Base-by-base conservation (phyloP, 2,888 invertebrate genomes). In the Acrocera orbiculus region DNA sequence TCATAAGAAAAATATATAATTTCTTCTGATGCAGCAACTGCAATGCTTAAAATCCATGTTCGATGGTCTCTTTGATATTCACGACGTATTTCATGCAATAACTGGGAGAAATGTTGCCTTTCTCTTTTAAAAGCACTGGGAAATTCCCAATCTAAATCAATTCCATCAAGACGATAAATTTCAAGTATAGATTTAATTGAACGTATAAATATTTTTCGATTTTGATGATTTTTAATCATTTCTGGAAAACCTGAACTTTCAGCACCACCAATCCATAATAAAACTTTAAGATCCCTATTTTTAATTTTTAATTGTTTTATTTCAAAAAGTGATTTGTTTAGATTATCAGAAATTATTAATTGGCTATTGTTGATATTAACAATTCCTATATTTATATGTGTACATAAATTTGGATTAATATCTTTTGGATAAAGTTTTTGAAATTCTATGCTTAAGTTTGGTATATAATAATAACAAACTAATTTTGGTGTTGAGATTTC, bases 81-180 rank as follows among this genome's bases (percentile, higher is more conserved):
- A 40, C 64, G 62, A 13, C 76, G 66, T 25, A 85, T 70, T 56
- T 86, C 83, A 37, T 73, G 61, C 5, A 85, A 56, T 16, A 86
- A 58, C 47, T 78, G 76, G 2, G 74, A 70, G 47, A 85, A 82
- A 54, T 80, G 77, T 51, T 73, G 70, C 35, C 70, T 67, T 48
- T 83, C 75, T 16, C 69, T 59, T 38, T 58, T 56, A 42, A 54
- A 56, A 48, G 76, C 65, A 1, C 69, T 75, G 2, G 87, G 87
- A 55, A 86, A 89, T 52, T 89, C 89, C 83, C 83, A 86, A 51
- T 86, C 86, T 19, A 85, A 56, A 56, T 86, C 59, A 32, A 58
- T 48, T 20, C 55, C 55, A 41, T 56, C 54, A 30, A 56, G 32
- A 7, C 43, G 41, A 44, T 53, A 56, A 3, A 43, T 45, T 42